phyloP scores from a whole-genome alignment of 2,113 vertebrate species.

The Sitta europaea region DNA sequence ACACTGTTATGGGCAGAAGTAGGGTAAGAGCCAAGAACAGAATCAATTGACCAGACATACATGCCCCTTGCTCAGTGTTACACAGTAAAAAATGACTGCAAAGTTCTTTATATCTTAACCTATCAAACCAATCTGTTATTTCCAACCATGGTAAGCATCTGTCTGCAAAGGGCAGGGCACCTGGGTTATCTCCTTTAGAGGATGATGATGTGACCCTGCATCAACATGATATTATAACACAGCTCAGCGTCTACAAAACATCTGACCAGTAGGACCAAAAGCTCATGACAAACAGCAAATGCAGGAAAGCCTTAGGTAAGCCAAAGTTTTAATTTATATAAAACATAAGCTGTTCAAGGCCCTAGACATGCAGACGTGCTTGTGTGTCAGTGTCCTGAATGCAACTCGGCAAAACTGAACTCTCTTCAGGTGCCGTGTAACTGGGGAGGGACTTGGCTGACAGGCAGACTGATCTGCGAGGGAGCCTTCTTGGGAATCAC shows the following conservation, averaged over 20 bases:
- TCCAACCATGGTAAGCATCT: background rate
- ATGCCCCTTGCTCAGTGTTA: background rate
- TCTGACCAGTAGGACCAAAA: background rate
- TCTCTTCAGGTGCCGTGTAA: background rate
- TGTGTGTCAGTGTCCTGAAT: background rate
- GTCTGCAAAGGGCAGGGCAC: background rate
- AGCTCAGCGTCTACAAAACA: background rate
- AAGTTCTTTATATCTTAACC: background rate
- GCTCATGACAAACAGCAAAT: background rate
- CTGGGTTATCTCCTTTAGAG: background rate
- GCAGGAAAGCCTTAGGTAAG: background rate
- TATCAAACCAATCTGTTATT: background rate
- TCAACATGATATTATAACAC: background rate
- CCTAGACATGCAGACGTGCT: background rate
- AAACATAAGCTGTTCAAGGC: background rate
- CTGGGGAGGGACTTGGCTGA: background rate
- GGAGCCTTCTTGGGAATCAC: rapidly evolving
- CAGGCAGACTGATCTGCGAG: rapidly evolving
- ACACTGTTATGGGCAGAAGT: background rate
- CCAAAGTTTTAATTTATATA: background rate
- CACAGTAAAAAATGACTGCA: background rate
- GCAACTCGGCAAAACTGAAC: background rate
- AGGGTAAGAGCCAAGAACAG: background rate
- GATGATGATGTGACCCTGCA: background rate
- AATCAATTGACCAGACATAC: background rate